phyloP scores from a whole-genome alignment of 2,797 vertebrate species.

The Chiloscyllium punctatum region DNA sequence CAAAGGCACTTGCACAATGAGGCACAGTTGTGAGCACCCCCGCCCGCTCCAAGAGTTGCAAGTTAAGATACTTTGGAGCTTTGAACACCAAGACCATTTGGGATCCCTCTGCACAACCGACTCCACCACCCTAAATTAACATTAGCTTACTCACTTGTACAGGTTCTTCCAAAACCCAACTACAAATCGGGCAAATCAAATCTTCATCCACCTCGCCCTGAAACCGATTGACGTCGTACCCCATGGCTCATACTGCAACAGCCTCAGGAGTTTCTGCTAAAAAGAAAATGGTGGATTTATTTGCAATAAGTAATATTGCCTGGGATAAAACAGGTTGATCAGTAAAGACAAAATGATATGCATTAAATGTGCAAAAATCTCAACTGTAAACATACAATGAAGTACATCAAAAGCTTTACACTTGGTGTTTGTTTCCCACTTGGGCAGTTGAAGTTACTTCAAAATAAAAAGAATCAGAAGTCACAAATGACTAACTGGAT shows the following conservation, averaged over 20 bases:
- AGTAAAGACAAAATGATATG: background rate
- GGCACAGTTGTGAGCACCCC: background rate
- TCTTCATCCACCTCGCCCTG: conserved; percentile 98
- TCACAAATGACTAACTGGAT: background rate
- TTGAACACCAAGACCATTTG: background rate
- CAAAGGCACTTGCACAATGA: background rate
- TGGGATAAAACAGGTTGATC: background rate
- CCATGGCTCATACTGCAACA: conserved; percentile 88
- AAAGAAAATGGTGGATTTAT: background rate
- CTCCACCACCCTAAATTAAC: no score
- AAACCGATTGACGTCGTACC: conserved; percentile 95
- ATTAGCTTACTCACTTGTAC: conserved; percentile 70
- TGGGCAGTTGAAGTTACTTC: background rate
- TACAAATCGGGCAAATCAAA: conserved; percentile 96
- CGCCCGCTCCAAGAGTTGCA: background rate
- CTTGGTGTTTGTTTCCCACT: background rate
- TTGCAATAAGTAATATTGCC: background rate
- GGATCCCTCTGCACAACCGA: background rate
- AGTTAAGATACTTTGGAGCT: background rate
- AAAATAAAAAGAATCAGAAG: background rate
- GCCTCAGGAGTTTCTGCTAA: conserved; percentile 8
- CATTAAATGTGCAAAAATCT: background rate
- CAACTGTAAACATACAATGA: background rate
- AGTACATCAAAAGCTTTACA: background rate
- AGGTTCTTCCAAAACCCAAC: conserved; percentile 94